These are phyloP conservation scores for Brachyopa scutellaris DNA, from an alignment of 2,888 invertebrate species.

Conservation along the genomic window DNA sequence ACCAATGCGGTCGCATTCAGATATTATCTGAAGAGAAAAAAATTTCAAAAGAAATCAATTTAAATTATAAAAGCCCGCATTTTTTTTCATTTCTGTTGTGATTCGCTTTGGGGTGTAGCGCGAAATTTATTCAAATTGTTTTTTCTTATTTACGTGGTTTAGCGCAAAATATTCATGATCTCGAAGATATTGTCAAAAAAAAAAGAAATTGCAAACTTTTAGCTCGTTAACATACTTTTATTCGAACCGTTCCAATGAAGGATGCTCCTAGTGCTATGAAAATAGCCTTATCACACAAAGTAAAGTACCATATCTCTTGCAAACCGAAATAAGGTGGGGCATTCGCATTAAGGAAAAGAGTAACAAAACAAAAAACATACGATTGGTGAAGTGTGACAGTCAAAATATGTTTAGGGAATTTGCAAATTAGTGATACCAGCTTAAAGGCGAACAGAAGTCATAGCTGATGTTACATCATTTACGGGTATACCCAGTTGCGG, in stretches of 20 bases:
- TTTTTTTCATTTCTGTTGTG: neutral
- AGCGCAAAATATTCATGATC: too few species aligned
- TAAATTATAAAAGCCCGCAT: neutral
- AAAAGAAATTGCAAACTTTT: conserved; percentile 7
- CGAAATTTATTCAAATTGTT: conserved; percentile 8
- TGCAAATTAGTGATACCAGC: neutral
- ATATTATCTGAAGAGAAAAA: neutral
- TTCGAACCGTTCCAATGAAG: neutral
- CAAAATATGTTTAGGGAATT: neutral
- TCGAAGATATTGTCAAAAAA: neutral
- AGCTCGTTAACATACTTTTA: conserved; percentile 17
- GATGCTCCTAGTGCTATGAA: neutral
- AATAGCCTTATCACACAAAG: neutral
- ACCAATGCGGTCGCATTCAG: neutral
- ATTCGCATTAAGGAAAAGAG: too few species aligned
- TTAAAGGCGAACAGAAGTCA: conserved; percentile 20
- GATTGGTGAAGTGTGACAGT: too few species aligned
- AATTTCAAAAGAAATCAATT: neutral
- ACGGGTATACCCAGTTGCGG: neutral
- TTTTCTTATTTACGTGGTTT: neutral
- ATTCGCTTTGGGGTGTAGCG: conserved; percentile 3
- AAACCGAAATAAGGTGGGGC: neutral
- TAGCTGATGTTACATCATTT: conserved; percentile 2
- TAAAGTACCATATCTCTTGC: neutral
- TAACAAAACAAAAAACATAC: too few species aligned